Evolutionary conservation across 2,888 invertebrate genomes (phyloP), one percentile per base, ranked within the genome.

Genomic region (Paralinhomoeus sp.): DNA sequence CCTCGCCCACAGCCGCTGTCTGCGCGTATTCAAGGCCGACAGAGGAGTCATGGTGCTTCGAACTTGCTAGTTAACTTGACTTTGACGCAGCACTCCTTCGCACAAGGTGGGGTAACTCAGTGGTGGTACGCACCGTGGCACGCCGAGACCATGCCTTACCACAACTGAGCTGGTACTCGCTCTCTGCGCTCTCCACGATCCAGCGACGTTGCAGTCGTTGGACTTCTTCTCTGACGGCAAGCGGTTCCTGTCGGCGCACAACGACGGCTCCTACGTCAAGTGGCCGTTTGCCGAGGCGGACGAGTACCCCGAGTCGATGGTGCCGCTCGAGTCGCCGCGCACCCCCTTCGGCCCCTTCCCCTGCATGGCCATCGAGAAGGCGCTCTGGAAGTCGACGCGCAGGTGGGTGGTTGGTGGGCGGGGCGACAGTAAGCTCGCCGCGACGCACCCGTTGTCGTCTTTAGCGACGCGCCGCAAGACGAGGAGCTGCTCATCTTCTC

Each of bases 311-410:
- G 63, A 66, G 42, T 57, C 62, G 2, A 51, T 60, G 12, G 44
- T 68, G 67, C 71, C 54, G 68, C 75, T 57, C 72, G 78, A 80
- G 49, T 52, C 56, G 24, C 77, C 80, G 1, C 72, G 73, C 42
- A 78, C 80, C 0, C 80, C 82, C 0, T 91, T 89, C 67, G 67
- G 91, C 0, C 91, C 91, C 0, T 91, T 84, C 68, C 84, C 89
- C 0, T 93, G 91, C 68, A 89, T 89, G 66, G 79, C 85, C 46
- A 81, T 91, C 49, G 73, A 72, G 24, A 77, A 77, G 63, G 68
- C 78, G 43, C 58, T 72, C 37, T 69, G 71, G 59, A 66, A 65
- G 52, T 68, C 70, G 49, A 67, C 21, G 9, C 36, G n/a, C n/a
- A n/a, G n/a, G n/a, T n/a, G n/a, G n/a, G n/a, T n/a, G n/a, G n/a